Conservation (phyloP, 2,888 invertebrate genomes). For the Amblyjoppa proteus region DNA sequence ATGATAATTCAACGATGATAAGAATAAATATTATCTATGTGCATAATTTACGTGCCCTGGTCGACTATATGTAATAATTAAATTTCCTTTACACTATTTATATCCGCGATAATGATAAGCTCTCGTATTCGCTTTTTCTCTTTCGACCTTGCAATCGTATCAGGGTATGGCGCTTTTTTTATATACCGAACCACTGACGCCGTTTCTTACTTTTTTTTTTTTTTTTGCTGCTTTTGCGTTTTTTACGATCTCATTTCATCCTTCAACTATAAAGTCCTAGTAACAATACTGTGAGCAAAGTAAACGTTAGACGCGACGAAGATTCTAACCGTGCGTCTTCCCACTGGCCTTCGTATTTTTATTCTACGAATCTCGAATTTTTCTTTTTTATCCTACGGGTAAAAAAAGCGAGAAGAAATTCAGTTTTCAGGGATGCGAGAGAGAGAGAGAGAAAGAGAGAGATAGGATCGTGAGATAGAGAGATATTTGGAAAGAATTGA, state of each 20-base stretch:
- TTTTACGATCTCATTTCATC: slow-evolving; percentile 18
- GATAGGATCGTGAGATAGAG: slow-evolving; percentile 70
- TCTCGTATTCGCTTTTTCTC: slow-evolving; percentile 22
- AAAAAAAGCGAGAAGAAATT: slow-evolving; percentile 65
- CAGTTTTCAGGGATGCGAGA: slow-evolving; percentile 51
- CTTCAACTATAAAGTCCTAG: slow-evolving; percentile 50
- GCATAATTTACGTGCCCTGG: slow-evolving; percentile 63
- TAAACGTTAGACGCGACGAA: slow-evolving; percentile 54
- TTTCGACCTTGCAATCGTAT: not conserved
- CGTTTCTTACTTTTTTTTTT: slow-evolving; percentile 31
- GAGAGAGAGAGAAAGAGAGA: slow-evolving; percentile 48
- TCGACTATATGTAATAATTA: slow-evolving; percentile 62
- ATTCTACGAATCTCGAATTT: slow-evolving; percentile 58
- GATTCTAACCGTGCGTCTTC: slow-evolving; percentile 44
- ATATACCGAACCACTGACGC: slow-evolving; percentile 42
- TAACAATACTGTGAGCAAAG: slow-evolving; percentile 63
- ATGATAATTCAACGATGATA: slow-evolving; percentile 53
- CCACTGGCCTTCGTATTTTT: slow-evolving; percentile 27
- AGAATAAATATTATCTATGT: slow-evolving; percentile 63
- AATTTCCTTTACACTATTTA: slow-evolving; percentile 57
- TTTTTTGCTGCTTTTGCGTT: slow-evolving; percentile 47
- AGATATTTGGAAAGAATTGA: slow-evolving; percentile 70
- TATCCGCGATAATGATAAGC: slow-evolving; percentile 56
- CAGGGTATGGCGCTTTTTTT: slow-evolving; percentile 1
- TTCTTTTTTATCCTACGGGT: slow-evolving; percentile 57